A percentile compares a stretch with the other conserved stretches of the same genome.
These are phyloP conservation scores for Drosophila chauvacae DNA, from an alignment of 1,140 invertebrate genomes.

Conservation along the genomic window DNA sequence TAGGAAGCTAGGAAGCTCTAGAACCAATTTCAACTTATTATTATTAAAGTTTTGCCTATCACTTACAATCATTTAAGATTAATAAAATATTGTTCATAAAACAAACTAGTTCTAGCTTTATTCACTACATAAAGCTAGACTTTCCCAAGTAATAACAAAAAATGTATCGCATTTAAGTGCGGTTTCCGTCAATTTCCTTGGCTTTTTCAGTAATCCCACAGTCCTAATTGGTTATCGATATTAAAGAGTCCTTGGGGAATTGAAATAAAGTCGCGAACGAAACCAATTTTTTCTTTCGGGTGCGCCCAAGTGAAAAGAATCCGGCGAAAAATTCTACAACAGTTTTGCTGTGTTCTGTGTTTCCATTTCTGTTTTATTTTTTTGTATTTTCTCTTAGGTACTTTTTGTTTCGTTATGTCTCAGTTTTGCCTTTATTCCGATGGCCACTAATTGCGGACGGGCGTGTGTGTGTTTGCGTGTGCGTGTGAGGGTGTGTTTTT, in stretches of 20 bases:
- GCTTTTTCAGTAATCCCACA: background rate
- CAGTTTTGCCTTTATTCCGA: slow-evolving; percentile 69
- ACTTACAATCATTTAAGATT: background rate
- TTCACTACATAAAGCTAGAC: too few relatives aligned
- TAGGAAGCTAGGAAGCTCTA: background rate
- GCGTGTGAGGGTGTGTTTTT: slow-evolving; percentile 42
- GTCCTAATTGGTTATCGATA: slow-evolving; percentile 17
- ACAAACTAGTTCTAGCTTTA: too few relatives aligned
- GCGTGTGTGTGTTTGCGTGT: slow-evolving; percentile 12
- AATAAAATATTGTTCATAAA: too few relatives aligned
- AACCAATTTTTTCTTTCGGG: slow-evolving; percentile 42
- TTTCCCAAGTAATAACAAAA: too few relatives aligned
- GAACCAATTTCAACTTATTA: background rate
- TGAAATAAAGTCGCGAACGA: slow-evolving; percentile 2
- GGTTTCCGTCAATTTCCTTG: background rate
- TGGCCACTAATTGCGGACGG: slow-evolving; percentile 69
- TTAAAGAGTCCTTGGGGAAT: slow-evolving; percentile 9
- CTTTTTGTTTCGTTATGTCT: slow-evolving; percentile 59
- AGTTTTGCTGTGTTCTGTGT: background rate
- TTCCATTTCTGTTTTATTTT: background rate
- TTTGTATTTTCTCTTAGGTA: slow-evolving; percentile 17
- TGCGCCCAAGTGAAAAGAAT: slow-evolving; percentile 42
- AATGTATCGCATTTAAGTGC: background rate
- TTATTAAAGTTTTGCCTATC: too few relatives aligned
- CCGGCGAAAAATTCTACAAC: slow-evolving; percentile 24